These are phyloP conservation scores for Xyrauchen texanus DNA, from an alignment of 2,113 vertebrate species.

Conservation along the genomic window DNA sequence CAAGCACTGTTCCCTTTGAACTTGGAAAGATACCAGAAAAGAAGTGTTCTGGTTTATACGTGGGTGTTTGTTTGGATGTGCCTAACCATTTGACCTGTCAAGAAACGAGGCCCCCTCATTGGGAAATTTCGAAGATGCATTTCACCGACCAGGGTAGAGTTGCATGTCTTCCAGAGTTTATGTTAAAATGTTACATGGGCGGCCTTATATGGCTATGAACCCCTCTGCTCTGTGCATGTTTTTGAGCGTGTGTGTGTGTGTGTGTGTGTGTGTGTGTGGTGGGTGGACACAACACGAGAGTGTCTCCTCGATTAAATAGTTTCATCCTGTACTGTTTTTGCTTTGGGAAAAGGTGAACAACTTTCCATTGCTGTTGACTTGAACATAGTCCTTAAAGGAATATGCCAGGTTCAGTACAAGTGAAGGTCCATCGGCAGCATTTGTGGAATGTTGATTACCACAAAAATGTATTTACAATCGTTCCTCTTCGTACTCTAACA, in stretches of 20 bases:
- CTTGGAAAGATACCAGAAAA: conserved; percentile 45
- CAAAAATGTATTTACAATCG: too few relatives aligned
- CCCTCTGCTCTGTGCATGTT: conserved; percentile 60
- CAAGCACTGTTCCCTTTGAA: conserved; percentile 23
- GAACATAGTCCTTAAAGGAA: not conserved
- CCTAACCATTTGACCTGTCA: conserved; percentile 64
- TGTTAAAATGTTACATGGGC: conserved; percentile 74
- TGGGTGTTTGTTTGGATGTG: conserved; percentile 69
- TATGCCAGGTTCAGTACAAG: too few relatives aligned
- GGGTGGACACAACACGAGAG: conserved; percentile 34
- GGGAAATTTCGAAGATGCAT: conserved; percentile 60
- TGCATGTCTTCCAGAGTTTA: conserved; percentile 68
- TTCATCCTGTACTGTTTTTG: conserved; percentile 22
- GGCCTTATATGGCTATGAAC: conserved; percentile 73
- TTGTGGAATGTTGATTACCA: too few relatives aligned
- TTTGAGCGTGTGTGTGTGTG: conserved; percentile 37
- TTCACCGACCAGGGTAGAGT: conserved; percentile 62
- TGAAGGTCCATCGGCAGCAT: too few relatives aligned
- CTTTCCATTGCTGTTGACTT: conserved; percentile 15
- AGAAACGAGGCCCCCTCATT: conserved; percentile 55
- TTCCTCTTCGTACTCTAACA: too few relatives aligned
- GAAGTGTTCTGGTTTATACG: conserved; percentile 32
- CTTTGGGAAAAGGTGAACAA: conserved; percentile 4
- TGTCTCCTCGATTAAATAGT: conserved; percentile 27
- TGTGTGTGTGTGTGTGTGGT: conserved; percentile 40